phyloP scores from a whole-genome alignment of 2,888 invertebrate genomes.

The Cephus nigrinus region DNA sequence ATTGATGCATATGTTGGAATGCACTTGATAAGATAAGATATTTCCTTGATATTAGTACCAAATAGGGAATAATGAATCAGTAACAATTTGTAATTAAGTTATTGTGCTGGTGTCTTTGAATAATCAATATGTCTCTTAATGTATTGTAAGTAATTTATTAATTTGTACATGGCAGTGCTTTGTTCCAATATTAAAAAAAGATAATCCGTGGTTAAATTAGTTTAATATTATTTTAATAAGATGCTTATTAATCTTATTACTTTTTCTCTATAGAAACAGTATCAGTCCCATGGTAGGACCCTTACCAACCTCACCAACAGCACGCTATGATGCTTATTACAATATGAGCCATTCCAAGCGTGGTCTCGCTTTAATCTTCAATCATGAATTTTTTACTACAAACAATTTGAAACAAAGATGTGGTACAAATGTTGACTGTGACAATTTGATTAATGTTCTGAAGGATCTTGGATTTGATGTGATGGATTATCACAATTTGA shows the following conservation, averaged over 20 bases:
- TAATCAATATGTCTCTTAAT: not conserved
- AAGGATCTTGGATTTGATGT: conserved; percentile 80
- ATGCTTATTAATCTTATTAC: not conserved
- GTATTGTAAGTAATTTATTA: not conserved
- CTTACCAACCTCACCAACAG: conserved; percentile 59
- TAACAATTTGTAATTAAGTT: not conserved
- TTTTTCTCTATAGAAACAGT: conserved; percentile 32
- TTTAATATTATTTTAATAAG: conserved; percentile 2
- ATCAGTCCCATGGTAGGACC: conserved; percentile 43
- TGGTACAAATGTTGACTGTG: conserved; percentile 89
- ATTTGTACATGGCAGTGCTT: not conserved
- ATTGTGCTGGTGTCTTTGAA: not conserved
- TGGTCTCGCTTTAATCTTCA: conserved; percentile 89
- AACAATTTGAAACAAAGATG: conserved; percentile 77
- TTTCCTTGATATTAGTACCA: not conserved
- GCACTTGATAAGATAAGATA: not conserved
- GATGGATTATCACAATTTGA: conserved; percentile 76
- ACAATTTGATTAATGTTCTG: conserved; percentile 76
- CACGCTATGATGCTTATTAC: conserved; percentile 80
- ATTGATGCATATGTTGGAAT: not conserved
- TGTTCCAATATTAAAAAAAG: not conserved
- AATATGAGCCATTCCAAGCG: conserved; percentile 87
- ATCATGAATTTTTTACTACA: conserved; percentile 86
- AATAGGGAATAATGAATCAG: not conserved
- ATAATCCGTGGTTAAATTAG: not conserved